phyloP scores from a whole-genome alignment of 2,888 invertebrate genomes.

The Quadroppia sp. region DNA sequence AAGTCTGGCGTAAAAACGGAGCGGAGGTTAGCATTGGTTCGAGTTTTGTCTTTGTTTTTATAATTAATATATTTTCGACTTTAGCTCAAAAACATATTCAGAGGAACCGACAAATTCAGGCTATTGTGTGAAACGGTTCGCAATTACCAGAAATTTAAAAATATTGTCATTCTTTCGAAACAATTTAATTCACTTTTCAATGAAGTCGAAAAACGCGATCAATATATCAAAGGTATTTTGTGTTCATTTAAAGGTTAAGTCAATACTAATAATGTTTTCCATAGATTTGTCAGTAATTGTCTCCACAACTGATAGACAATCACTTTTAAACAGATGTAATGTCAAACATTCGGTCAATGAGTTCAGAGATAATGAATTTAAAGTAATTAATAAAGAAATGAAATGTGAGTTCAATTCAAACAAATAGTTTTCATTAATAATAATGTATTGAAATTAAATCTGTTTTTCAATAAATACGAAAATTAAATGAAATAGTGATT shows the following conservation, averaged over 20 bases:
- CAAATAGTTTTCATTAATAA: neutral
- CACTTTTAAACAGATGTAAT: constrained; percentile 2
- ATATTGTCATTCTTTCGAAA: neutral
- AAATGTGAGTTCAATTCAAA: neutral
- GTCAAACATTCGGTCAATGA: neutral
- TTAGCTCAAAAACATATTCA: neutral
- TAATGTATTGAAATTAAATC: too few relatives aligned
- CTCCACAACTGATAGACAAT: neutral
- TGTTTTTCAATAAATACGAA: too few relatives aligned
- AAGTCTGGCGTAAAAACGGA: constrained; percentile 14
- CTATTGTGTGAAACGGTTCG: constrained; percentile 27
- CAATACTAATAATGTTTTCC: neutral
- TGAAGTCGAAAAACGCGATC: neutral
- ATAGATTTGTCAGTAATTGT: constrained; percentile 28
- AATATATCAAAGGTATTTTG: constrained; percentile 25
- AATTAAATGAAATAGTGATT: too few relatives aligned
- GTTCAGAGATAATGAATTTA: neutral
- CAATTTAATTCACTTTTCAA: constrained; percentile 6
- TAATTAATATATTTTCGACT: neutral
- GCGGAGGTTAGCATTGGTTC: constrained; percentile 3
- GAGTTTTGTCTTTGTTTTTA: neutral
- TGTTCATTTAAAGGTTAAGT: neutral
- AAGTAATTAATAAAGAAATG: constrained; percentile 5
- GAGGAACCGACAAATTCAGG: neutral
- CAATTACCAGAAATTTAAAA: constrained; percentile 24